Percentiles rank a stretch among this genome's conserved stretches.
phyloP scores from a whole-genome alignment of 2,888 invertebrate genomes.

The Belgica antarctica region DNA sequence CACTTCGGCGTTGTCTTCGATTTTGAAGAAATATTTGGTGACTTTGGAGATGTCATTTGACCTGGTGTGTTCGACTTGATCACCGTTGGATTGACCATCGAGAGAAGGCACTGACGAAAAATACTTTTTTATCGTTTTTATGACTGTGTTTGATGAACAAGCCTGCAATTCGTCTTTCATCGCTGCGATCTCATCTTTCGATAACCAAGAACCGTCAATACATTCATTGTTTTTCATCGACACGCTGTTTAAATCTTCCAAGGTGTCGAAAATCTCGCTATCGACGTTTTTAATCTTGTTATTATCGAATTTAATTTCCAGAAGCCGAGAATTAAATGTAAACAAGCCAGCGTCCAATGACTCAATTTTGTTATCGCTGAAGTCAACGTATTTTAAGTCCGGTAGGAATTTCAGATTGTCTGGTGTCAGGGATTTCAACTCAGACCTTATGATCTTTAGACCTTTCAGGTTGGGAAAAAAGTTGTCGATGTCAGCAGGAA shows the following conservation, averaged over 20 bases:
- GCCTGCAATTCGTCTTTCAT: neutral
- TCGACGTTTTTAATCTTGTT: neutral
- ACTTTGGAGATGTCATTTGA: no score
- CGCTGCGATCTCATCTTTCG: neutral
- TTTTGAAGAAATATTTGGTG: no score
- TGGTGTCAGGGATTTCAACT: neutral
- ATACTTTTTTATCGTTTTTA: neutral
- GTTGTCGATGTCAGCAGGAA: neutral
- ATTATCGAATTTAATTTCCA: neutral
- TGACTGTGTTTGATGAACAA: neutral
- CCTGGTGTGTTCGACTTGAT: neutral
- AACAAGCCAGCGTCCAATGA: neutral
- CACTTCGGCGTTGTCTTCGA: no score
- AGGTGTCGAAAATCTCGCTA: neutral
- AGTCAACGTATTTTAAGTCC: neutral
- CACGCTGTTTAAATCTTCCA: neutral
- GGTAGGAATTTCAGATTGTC: neutral
- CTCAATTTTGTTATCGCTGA: neutral
- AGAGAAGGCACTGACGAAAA: neutral
- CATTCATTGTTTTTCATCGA: neutral
- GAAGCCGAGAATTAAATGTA: neutral
- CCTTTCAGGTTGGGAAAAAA: neutral
- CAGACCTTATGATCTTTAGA: neutral
- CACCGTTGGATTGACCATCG: neutral
- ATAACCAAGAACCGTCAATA: neutral